Percentiles rank a stretch among this genome's conserved stretches.
Evolutionary conservation across 2,797 vertebrate species (phyloP).

Genomic region (Acomys russatus): DNA sequence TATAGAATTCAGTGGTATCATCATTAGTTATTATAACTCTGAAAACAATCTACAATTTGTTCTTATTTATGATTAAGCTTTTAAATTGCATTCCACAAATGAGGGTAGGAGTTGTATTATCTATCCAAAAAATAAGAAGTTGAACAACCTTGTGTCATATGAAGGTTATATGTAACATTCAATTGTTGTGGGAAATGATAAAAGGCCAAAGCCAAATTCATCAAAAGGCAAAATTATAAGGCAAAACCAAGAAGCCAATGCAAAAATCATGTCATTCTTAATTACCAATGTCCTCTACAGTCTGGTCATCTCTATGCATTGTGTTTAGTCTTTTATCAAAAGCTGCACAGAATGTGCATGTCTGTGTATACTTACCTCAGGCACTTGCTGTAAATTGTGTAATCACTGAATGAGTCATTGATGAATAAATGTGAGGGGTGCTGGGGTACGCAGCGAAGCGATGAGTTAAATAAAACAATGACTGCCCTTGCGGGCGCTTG

Average conservation of each 20-base stretch:
- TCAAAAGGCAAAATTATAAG: conserved; percentile 42
- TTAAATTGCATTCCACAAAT: not conserved
- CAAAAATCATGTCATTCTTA: conserved; percentile 18
- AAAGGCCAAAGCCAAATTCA: conserved; percentile 37
- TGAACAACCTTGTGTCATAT: not conserved
- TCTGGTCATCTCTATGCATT: not conserved
- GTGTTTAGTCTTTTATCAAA: conserved; percentile 55
- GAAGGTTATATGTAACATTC: not conserved
- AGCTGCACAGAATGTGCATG: conserved; percentile 9
- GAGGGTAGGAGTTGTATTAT: not conserved
- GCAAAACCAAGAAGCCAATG: not conserved
- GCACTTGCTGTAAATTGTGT: not conserved
- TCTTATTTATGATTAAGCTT: conserved; percentile 48
- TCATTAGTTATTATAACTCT: not conserved
- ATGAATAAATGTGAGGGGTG: not conserved
- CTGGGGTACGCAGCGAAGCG: not conserved
- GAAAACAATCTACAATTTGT: not conserved
- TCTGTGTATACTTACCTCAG: not conserved
- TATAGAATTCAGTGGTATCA: conserved; percentile 1
- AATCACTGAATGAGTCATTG: not conserved
- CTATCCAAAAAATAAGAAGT: conserved; percentile 19
- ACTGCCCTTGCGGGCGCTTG: conserved; percentile 11
- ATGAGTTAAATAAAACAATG: conserved; percentile 29
- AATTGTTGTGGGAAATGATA: not conserved
- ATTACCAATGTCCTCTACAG: not conserved